phyloP scores from a whole-genome alignment of 2,113 vertebrate species.

The Daphoenositta chrysoptera region DNA sequence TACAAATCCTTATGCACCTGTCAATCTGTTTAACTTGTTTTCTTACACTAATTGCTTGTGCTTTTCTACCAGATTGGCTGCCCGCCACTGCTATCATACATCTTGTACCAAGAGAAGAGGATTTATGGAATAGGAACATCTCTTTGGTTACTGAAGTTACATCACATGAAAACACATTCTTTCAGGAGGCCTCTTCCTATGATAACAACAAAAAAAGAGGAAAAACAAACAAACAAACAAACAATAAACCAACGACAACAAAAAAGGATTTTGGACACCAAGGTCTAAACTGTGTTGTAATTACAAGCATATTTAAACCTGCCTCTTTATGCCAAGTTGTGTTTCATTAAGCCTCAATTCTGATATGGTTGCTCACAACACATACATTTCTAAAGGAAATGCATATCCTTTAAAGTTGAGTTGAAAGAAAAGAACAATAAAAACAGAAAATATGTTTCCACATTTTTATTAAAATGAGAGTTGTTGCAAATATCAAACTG shows the following conservation, averaged over 20 bases:
- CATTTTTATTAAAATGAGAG: neutral
- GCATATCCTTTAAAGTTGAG: neutral
- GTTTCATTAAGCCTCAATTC: neutral
- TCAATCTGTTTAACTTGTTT: neutral
- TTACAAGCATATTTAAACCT: neutral
- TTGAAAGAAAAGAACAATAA: neutral
- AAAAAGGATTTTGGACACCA: neutral
- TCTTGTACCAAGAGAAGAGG: neutral
- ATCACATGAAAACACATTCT: neutral
- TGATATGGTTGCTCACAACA: neutral
- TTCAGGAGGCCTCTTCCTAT: neutral
- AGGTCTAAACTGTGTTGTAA: neutral
- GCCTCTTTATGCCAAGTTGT: neutral
- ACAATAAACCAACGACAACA: neutral
- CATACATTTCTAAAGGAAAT: neutral
- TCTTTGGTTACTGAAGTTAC: neutral
- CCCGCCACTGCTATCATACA: neutral
- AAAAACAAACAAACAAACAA: neutral
- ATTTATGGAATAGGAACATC: neutral
- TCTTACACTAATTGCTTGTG: neutral
- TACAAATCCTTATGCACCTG: neutral
- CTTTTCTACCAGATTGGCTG: neutral
- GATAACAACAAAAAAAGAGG: neutral
- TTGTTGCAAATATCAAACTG: neutral
- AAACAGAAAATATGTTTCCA: neutral